Evolutionary conservation across 2,797 vertebrate genomes (phyloP).

Genomic region (Squalus acanthias): DNA sequence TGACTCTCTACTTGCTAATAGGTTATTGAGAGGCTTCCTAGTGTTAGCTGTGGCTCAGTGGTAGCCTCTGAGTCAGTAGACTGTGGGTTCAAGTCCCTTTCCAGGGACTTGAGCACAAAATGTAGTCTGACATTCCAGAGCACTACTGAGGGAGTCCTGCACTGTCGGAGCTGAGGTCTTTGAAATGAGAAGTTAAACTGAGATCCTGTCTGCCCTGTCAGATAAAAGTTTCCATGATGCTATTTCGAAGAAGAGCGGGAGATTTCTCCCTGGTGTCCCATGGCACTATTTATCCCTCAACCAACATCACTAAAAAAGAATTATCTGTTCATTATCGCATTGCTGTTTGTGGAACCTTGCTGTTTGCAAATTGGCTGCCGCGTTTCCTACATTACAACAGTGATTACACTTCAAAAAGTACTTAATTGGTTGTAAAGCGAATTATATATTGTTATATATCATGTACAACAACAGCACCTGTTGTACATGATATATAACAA

Average conservation of each 20-base stretch:
- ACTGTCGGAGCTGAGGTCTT: not conserved
- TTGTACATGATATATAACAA: not conserved
- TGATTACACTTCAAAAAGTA: not conserved
- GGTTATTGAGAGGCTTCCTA: not conserved
- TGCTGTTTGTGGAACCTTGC: not conserved
- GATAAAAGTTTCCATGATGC: not conserved
- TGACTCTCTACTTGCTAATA: not conserved
- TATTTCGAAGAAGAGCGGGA: not conserved
- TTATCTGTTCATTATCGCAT: not conserved
- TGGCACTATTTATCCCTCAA: not conserved
- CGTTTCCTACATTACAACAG: not conserved
- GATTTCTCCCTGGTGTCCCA: not conserved
- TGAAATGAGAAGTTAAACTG: not conserved
- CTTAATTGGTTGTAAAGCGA: not conserved
- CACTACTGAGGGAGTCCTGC: not conserved
- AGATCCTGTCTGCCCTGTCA: not conserved
- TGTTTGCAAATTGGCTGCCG: not conserved
- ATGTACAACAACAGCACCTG: too few species aligned
- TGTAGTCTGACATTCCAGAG: not conserved
- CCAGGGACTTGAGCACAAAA: not conserved
- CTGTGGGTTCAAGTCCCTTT: not conserved
- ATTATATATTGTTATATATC: not conserved
- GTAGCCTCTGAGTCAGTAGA: not conserved
- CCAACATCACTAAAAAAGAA: not conserved
- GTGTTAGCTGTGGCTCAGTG: not conserved